Evolutionary conservation across 2,113 vertebrate species (phyloP), one percentile per base, ranked within the genome.

Genomic region (Noctilio leporinus): DNA sequence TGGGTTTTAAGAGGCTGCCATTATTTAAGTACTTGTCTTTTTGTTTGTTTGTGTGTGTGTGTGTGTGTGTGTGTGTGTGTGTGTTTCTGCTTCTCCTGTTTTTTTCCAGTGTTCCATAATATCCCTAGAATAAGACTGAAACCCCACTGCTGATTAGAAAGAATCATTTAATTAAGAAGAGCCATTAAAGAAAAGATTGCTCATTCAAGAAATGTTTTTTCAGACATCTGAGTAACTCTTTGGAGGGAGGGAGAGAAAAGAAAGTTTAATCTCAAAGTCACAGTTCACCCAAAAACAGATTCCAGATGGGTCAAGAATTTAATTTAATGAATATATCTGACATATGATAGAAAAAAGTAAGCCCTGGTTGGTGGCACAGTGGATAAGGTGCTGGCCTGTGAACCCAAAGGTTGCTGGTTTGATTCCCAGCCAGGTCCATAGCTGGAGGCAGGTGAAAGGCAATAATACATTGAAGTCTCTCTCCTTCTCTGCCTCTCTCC

Each of bases 201-300:
- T 49, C 20, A 83, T 14, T 82, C 12, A 65, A 76, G 22, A 91
- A 72, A 64, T 47, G 6, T 26, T 73, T 76, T 76, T 80, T 70
- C 5, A 35, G 38, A 0, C 12, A 28, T 64, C 35, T 70, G 26
- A 2, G 2, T 55, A 62, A 15, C 12, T 1, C 3, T 64, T 5
- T 17, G 11, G 51, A 16, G 3, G 17, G 1, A 26, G 4, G 5
- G 1, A 5, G 62, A 9, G 5, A 28, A 62, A 45, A 64, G 0
- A 45, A 89, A 47, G 4, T 26, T n/a, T 53, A 53, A 55, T 45
- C 10, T 30, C 16, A 78, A 15, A 20, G 22, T 76, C 24, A 67
- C 17, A 40, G 10, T 59, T 73, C 45, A 90, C 30, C 78, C 2
- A 57, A 64, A 92, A 91, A 38, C 28, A 65, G 10, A 77, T 47